These are phyloP conservation scores for Autographa gamma DNA, from an alignment of 2,888 invertebrate species.

Conservation along the genomic window DNA sequence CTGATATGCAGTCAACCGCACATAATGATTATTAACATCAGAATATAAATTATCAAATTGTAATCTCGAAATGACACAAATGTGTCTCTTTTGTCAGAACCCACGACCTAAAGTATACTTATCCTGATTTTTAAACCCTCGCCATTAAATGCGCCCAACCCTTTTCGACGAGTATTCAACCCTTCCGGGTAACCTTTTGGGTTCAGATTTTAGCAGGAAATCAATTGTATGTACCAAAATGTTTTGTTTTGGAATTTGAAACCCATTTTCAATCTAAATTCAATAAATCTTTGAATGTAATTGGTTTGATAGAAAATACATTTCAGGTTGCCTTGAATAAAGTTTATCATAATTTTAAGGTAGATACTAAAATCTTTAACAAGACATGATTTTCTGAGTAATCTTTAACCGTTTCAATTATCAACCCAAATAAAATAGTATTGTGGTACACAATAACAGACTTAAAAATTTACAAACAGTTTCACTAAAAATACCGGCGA, in stretches of 20 bases:
- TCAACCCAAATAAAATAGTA: too few relatives aligned
- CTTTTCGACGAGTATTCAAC: conserved; percentile 51
- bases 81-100: background rate
- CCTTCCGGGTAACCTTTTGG: conserved; percentile 49
- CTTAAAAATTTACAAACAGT: too few relatives aligned
- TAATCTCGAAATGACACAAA: background rate
- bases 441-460: too few relatives aligned
- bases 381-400: too few relatives aligned
- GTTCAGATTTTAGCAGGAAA: conserved; percentile 40
- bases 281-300: background rate
- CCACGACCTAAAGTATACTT: conserved; percentile 25
- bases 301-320: too few relatives aligned
- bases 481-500: too few relatives aligned
- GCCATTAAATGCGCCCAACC: conserved; percentile 41
- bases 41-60: background rate
- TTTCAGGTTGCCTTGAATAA: too few relatives aligned
- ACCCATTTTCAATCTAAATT: background rate
- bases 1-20: background rate
- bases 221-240: conserved; percentile 35
- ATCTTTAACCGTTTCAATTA: too few relatives aligned
- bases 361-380: too few relatives aligned
- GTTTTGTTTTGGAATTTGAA: conserved; percentile 25
- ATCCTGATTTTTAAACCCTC: conserved; percentile 43
- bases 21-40: background rate
- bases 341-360: too few relatives aligned